Evolutionary conservation across 2,888 invertebrate species (phyloP).

Genomic region (Galerucella nymphaeae): DNA sequence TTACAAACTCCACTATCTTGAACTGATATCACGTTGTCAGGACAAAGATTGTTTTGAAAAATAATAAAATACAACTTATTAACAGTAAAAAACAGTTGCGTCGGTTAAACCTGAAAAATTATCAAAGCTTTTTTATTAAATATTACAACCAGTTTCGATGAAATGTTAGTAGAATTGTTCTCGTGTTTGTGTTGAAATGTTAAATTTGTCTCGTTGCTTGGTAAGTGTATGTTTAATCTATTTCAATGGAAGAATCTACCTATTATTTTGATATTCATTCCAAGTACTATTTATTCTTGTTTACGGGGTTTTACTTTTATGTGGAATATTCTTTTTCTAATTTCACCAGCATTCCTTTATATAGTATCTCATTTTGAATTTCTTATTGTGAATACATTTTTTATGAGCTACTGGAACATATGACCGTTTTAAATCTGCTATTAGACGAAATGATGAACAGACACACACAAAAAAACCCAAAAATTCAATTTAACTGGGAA

Average conservation of each 20-base stretch:
- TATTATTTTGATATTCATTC: no score
- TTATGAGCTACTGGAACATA: neutral
- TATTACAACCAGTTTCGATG: neutral
- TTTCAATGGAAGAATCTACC: no score
- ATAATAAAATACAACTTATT: neutral
- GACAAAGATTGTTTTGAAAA: neutral
- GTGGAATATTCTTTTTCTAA: neutral
- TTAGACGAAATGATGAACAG: neutral
- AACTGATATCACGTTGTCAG: neutral
- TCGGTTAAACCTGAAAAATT: neutral
- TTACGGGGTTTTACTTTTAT: neutral
- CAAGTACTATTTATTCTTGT: no score
- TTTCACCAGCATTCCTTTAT: neutral
- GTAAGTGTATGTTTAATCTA: neutral
- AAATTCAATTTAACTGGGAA: conserved; percentile 9
- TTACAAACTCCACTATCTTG: neutral
- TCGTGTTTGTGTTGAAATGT: conserved; percentile 1
- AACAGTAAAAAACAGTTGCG: neutral
- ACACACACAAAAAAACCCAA: neutral
- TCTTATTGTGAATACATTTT: neutral
- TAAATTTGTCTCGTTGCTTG: neutral
- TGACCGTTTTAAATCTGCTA: neutral
- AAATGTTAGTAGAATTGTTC: neutral
- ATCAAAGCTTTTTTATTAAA: neutral
- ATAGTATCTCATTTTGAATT: neutral